Evolutionary conservation across 64 coral and sea anemone species (phyloP), one percentile per base, ranked within the genome.

Genomic region (Orbicella faveolata): DNA sequence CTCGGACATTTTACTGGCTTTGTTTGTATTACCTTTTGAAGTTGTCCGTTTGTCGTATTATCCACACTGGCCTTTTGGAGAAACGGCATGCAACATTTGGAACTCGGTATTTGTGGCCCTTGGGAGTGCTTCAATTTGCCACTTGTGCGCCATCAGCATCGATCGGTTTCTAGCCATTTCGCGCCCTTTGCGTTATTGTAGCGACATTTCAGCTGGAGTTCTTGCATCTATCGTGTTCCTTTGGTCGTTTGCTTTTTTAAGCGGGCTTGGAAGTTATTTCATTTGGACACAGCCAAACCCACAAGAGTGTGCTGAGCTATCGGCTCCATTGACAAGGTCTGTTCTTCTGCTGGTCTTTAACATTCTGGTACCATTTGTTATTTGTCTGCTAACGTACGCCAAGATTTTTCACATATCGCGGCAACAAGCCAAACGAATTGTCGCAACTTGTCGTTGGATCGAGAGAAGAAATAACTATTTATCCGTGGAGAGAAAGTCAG

Each of bases 21-120:
- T 92, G 33, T 34, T 87, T 10, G 81, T 87, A 13, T 78, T 92
- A 51, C 90, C 90, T 17, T 17, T 79, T 2, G 90, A 92, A 55
- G 59, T 92, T 51, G 90, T 79, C 33, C 76, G 36, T 63, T 34
- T 92, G 23, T 65, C 63, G 5, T 12, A 79, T 65, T 72, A 86
- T 36, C 82, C 82, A n/a, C 17, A 21, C 69, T 92, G 90, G 90
- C 75, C 81, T 34, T 41, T 92, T 74, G 90, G 90, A 69, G 73
- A 52, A 78, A 14, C 8, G 0, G 14, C 39, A 3, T 92, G 90
- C 61, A 79, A 87, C 19, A 21, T 87, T 66, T 92, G 82, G 74
- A 83, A 76, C n/a, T 85, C 90, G 16, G 17, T 78, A 9, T 92
- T 53, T 63, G 81, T 92, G 2, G 53, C 53, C 34, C 30, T 92